These are phyloP conservation scores for Netelia inedita DNA, from an alignment of 2,888 invertebrate genomes.

Conservation along the genomic window DNA sequence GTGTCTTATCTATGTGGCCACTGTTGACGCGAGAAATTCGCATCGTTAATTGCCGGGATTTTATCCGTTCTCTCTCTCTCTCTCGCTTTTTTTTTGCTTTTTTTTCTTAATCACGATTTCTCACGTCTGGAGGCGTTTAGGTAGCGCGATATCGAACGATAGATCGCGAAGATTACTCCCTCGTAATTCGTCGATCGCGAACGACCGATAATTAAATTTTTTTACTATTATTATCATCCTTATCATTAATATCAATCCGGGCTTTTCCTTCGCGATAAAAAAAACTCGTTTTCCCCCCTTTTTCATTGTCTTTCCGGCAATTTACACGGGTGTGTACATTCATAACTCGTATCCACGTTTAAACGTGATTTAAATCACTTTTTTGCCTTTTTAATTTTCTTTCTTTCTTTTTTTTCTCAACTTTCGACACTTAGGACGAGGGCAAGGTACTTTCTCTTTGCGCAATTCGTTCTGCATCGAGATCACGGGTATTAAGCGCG, in stretches of 20 bases:
- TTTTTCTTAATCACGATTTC: constrained; percentile 32
- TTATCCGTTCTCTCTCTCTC: too few relatives aligned
- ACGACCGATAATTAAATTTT: constrained; percentile 21
- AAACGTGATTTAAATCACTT: constrained; percentile 5
- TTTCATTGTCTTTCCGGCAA: background rate
- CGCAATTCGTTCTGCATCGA: constrained; percentile 19
- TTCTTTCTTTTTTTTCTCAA: background rate
- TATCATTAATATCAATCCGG: background rate
- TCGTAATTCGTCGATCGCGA: background rate
- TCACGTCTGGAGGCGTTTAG: constrained; percentile 19
- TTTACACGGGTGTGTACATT: background rate
- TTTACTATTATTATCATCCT: constrained; percentile 18
- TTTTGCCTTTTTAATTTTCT: constrained; percentile 1
- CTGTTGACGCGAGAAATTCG: constrained; percentile 30
- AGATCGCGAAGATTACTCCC: constrained; percentile 10
- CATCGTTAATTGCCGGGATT: constrained; percentile 55
- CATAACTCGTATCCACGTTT: constrained; percentile 2
- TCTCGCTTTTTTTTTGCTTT: background rate
- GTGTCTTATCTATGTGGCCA: constrained; percentile 52
- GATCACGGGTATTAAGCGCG: constrained; percentile 3
- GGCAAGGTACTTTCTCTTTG: constrained; percentile 53
- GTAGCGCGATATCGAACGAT: constrained; percentile 42
- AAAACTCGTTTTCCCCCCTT: background rate
- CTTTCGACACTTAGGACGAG: constrained; percentile 15
- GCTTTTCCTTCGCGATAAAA: background rate